Evolutionary conservation across 1,140 invertebrate genomes (phyloP).

Genomic region (Drosophila gunungcola): DNA sequence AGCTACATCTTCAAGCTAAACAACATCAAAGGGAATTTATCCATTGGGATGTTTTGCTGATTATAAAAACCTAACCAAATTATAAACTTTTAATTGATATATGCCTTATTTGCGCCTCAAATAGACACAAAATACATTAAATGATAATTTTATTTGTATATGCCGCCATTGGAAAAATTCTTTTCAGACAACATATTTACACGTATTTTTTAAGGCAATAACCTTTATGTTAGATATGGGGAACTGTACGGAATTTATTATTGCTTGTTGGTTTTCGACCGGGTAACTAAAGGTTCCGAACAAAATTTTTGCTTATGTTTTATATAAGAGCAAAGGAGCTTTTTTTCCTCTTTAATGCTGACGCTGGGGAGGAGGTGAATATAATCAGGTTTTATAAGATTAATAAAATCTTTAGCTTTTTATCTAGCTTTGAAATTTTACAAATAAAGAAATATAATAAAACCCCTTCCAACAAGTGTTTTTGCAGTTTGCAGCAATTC

Average conservation of each 20-base stretch:
- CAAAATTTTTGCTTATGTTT: no score
- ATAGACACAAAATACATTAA: conserved; percentile 17
- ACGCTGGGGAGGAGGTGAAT: no score
- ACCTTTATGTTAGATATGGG: conserved; percentile 20
- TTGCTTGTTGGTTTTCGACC: neutral
- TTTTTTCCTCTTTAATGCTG: neutral
- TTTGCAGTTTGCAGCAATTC: no score
- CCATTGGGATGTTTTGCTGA: conserved; percentile 3
- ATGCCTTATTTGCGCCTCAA: neutral
- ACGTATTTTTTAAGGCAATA: conserved; percentile 30
- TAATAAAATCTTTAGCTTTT: no score
- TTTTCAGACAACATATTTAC: conserved; percentile 25
- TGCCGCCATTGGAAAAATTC: conserved; percentile 13
- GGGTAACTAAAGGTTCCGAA: neutral
- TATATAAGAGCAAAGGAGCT: no score
- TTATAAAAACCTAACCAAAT: conserved; percentile 8
- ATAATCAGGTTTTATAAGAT: no score
- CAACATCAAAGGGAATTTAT: conserved; percentile 22
- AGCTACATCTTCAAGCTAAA: conserved; percentile 6
- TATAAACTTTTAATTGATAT: conserved; percentile 23
- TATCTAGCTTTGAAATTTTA: no score
- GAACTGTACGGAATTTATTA: neutral
- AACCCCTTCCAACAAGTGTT: no score
- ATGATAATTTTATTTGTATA: conserved; percentile 37
- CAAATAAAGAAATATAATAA: no score